Evolutionary conservation across 2,113 vertebrate genomes (phyloP).

Genomic region (Chloebia gouldiae): DNA sequence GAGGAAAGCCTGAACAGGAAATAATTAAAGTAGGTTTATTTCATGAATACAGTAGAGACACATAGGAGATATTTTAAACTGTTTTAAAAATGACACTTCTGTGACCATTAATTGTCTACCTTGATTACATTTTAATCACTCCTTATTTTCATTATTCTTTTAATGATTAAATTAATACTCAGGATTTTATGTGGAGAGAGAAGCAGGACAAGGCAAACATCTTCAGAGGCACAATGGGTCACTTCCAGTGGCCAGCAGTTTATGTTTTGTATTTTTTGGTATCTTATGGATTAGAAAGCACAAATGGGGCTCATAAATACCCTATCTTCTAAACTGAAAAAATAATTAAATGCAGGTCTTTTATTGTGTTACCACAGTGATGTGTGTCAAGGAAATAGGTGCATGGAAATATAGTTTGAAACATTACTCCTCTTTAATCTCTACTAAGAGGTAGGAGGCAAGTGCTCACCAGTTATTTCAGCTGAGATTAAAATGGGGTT

Average conservation of each 20-base stretch:
- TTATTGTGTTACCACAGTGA: background rate
- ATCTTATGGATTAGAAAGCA: background rate
- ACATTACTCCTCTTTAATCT: background rate
- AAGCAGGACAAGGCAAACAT: background rate
- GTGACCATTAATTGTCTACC: background rate
- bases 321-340: slow-evolving; percentile 1
- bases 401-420: background rate
- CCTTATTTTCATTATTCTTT: slow-evolving; percentile 18
- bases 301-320: background rate
- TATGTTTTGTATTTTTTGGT: background rate
- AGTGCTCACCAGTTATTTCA: background rate
- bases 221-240: background rate
- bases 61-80: background rate
- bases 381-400: background rate
- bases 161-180: slow-evolving; percentile 35
- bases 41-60: background rate
- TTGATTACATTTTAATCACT: slow-evolving; percentile 1
- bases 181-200: background rate
- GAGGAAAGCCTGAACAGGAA: slow-evolving; percentile 55
- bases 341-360: slow-evolving; percentile 15
- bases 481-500: slow-evolving; percentile 4
- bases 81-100: slow-evolving; percentile 9
- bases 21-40: slow-evolving; percentile 67
- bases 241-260: background rate
- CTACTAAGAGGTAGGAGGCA: background rate